Evolutionary conservation across 2,888 invertebrate genomes (phyloP).

Genomic region (Melipona beecheii): DNA sequence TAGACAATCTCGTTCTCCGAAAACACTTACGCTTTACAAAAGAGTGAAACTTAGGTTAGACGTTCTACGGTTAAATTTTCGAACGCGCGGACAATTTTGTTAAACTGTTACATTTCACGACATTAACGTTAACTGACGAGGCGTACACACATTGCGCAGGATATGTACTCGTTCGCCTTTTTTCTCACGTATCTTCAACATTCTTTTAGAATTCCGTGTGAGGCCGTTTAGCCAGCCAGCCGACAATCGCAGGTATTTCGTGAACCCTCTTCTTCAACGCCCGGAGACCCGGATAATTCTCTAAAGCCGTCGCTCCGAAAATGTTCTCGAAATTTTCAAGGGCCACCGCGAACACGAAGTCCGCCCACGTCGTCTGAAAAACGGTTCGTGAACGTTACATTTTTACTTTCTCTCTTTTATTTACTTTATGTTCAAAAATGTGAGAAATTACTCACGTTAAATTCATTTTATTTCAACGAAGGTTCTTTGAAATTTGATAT

Average conservation of each 20-base stretch:
- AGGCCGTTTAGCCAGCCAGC: conserved; percentile 86
- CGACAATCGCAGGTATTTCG: conserved; percentile 85
- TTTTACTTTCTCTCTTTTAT: not conserved
- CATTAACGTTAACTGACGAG: conserved; percentile 16
- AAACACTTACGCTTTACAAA: not conserved
- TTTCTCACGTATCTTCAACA: not conserved
- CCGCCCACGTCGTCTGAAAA: conserved; percentile 87
- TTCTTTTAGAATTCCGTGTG: conserved; percentile 85
- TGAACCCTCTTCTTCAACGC: conserved; percentile 85
- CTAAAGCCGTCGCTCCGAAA: conserved; percentile 85
- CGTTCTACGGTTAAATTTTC: not conserved
- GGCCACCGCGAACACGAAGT: conserved; percentile 86
- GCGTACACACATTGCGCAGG: conserved; percentile 14
- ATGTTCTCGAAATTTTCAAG: conserved; percentile 86
- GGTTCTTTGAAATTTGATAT: not conserved
- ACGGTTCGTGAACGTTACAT: not conserved
- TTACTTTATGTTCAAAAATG: not conserved
- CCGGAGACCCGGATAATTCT: conserved; percentile 85
- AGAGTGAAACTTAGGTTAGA: too few relatives aligned
- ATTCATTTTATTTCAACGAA: not conserved
- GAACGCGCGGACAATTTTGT: not conserved
- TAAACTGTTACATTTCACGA: conserved; percentile 5
- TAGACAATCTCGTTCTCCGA: too few relatives aligned
- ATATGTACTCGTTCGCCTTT: conserved; percentile 27
- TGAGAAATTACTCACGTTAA: not conserved